These are phyloP conservation scores for Colinus virginianus DNA, from an alignment of 2,113 vertebrate genomes.

Conservation along the genomic window DNA sequence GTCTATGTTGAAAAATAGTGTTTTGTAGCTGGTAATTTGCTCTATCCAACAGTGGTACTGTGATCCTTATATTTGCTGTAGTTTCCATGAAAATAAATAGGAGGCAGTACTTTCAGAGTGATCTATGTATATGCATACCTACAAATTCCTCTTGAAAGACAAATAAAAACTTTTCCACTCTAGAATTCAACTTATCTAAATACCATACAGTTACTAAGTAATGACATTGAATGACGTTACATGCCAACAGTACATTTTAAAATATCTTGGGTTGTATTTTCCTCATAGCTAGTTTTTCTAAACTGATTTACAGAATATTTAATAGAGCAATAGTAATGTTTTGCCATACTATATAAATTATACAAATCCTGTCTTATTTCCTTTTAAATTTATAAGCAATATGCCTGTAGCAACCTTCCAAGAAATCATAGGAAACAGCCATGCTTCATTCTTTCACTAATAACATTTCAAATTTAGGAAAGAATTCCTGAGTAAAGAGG, in stretches of 20 bases:
- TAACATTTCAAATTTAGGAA: background rate
- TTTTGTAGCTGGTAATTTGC: too few relatives aligned
- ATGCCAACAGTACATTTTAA: background rate
- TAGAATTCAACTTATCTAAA: background rate
- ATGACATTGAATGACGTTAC: background rate
- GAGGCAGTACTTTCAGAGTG: too few relatives aligned
- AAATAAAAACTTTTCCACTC: background rate
- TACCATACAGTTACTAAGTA: constrained; percentile 24
- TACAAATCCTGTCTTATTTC: background rate
- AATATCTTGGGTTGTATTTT: background rate
- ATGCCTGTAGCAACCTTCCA: background rate
- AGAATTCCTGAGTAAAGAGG: background rate
- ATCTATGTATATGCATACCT: background rate
- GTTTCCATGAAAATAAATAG: too few relatives aligned
- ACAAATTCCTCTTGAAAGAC: background rate
- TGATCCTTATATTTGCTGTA: too few relatives aligned
- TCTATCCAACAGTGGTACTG: too few relatives aligned
- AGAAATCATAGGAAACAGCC: background rate
- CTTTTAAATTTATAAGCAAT: background rate
- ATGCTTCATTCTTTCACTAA: background rate
- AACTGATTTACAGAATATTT: constrained; percentile 35
- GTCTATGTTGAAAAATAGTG: too few relatives aligned
- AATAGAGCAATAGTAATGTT: background rate
- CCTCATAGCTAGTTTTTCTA: constrained; percentile 29
- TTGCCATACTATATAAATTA: background rate